These are phyloP conservation scores for Maniola jurtina DNA, from an alignment of 1,140 invertebrate genomes.

Conservation along the genomic window DNA sequence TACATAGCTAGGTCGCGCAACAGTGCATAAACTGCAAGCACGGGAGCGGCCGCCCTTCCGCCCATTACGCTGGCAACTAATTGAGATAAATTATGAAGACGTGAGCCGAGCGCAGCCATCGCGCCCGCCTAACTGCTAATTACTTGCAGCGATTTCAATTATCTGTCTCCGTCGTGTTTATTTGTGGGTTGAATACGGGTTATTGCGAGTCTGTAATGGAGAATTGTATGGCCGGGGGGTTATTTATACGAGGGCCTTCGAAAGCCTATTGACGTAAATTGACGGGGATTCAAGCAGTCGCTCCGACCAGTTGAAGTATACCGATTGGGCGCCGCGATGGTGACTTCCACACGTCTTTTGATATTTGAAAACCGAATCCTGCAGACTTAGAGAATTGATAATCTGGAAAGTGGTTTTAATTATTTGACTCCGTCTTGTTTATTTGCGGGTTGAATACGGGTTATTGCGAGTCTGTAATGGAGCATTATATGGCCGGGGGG, in stretches of 20 bases:
- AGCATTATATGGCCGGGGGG: conserved; percentile 3
- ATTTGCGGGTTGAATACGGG: conserved; percentile 18
- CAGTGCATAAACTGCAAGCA: conserved; percentile 28
- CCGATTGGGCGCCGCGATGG: neutral
- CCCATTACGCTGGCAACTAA: conserved; percentile 68
- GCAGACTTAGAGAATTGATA: too few species aligned
- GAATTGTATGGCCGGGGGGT: conserved; percentile 10
- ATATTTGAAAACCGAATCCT: neutral
- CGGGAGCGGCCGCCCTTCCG: conserved; percentile 55
- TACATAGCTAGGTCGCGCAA: conserved; percentile 15
- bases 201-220: conserved; percentile 17
- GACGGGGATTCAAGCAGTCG: neutral
- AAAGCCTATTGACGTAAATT: conserved; percentile 8
- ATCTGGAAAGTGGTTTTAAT: conserved; percentile 54
- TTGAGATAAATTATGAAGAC: conserved; percentile 75
- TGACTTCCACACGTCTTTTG: neutral
- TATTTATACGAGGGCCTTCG: conserved; percentile 8
- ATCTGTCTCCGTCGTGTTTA: conserved; percentile 39
- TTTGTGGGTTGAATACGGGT: conserved; percentile 19
- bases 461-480: conserved; percentile 17
- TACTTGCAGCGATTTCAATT: conserved; percentile 71
- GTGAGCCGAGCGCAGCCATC: conserved; percentile 59
- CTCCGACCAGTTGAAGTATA: neutral
- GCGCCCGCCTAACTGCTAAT: conserved; percentile 61
- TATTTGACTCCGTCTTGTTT: conserved; percentile 41